Conservation (phyloP, 2,888 invertebrate genomes). For the Halocaridina rubra region DNA sequence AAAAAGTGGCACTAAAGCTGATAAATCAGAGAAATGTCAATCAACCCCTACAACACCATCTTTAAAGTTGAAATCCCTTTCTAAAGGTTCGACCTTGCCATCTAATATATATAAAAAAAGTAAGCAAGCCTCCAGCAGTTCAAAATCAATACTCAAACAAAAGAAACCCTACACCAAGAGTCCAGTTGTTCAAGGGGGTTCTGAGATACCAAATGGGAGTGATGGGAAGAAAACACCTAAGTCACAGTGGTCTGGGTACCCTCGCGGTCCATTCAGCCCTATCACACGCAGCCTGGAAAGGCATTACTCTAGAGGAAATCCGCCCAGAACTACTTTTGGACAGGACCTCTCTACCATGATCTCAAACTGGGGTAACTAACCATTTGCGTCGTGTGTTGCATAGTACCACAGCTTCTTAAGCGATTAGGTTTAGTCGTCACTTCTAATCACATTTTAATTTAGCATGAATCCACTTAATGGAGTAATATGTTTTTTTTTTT, state of each 20-base stretch:
- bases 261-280: constrained; percentile 50
- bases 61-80: background rate
- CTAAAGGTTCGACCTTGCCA: background rate
- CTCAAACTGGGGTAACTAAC: constrained; percentile 60
- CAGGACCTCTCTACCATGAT: constrained; percentile 58
- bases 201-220: background rate
- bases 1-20: background rate
- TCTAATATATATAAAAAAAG: background rate
- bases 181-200: background rate
- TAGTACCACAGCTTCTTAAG: too few species aligned
- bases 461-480: too few species aligned
- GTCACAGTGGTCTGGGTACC: constrained; percentile 27
- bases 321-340: constrained; percentile 49
- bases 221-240: constrained; percentile 1
- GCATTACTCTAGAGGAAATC: constrained; percentile 35
- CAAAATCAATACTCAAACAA: background rate
- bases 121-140: background rate
- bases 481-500: too few species aligned
- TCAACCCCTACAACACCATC: background rate
- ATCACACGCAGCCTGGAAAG: constrained; percentile 42
- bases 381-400: constrained; percentile 23
- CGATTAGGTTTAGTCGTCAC: too few species aligned
- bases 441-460: too few species aligned
- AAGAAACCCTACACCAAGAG: background rate
- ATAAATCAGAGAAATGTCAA: background rate